phyloP scores from a whole-genome alignment of 2,113 vertebrate genomes.

The Sphyrna mokarran region DNA sequence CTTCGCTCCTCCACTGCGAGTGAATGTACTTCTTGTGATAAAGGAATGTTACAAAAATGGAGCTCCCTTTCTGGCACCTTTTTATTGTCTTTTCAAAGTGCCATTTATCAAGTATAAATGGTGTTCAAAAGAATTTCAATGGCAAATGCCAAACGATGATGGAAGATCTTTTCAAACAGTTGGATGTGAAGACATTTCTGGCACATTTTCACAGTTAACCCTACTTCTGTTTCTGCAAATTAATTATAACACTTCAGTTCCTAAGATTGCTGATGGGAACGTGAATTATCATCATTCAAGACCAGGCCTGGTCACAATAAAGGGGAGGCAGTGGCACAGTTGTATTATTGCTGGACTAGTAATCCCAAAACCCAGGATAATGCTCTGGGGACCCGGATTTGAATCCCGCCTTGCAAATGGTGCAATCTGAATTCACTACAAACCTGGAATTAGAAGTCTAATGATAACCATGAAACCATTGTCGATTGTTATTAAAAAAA shows the following conservation, averaged over 20 bases:
- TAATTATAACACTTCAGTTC: neutral
- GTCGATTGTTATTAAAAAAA: no score
- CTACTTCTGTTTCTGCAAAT: neutral
- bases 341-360: no score
- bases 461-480: no score
- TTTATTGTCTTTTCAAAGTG: neutral
- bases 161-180: neutral
- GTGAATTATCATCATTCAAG: neutral
- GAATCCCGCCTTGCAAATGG: no score
- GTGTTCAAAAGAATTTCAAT: neutral
- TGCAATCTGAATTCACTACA: no score
- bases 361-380: no score
- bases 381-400: no score
- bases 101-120: neutral
- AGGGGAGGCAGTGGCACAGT: no score
- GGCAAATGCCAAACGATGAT: neutral
- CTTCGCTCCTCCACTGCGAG: neutral
- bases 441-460: no score
- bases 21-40: neutral
- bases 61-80: neutral
- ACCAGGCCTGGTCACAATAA: neutral
- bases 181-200: neutral
- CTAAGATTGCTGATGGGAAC: neutral
- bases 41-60: neutral
- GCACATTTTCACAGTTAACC: neutral